These are phyloP conservation scores for Cygnus olor DNA, from an alignment of 2,797 vertebrate species.

Conservation along the genomic window DNA sequence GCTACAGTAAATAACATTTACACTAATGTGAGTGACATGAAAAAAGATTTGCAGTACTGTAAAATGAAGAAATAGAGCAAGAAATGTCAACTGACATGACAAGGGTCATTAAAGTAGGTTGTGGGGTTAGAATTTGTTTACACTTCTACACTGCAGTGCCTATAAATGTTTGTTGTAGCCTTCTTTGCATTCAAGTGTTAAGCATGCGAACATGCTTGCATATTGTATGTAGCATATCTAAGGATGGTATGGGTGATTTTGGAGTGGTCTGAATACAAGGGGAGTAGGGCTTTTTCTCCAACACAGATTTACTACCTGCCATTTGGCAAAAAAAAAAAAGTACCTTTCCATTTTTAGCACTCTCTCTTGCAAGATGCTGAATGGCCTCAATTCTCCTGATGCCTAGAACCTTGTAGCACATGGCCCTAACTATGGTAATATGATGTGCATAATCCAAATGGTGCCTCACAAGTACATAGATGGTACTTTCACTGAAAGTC, in stretches of 20 bases:
- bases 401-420: background rate
- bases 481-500: background rate
- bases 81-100: background rate
- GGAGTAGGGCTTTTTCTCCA: background rate
- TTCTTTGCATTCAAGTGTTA: background rate
- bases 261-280: background rate
- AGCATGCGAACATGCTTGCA: background rate
- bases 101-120: background rate
- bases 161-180: background rate
- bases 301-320: background rate
- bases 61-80: background rate
- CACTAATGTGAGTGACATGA: background rate
- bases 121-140: background rate
- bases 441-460: background rate
- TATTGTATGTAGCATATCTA: background rate
- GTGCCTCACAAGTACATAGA: background rate
- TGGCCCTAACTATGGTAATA: background rate
- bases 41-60: background rate
- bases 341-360: background rate
- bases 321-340: background rate
- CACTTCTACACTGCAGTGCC: background rate
- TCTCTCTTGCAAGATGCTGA: constrained; percentile 7
- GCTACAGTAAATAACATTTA: background rate
- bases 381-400: constrained; percentile 13
- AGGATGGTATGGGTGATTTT: background rate